Evolutionary conservation across 2,888 invertebrate genomes (phyloP), one percentile per base, ranked within the genome.

Genomic region (Platycheirus albimanus): DNA sequence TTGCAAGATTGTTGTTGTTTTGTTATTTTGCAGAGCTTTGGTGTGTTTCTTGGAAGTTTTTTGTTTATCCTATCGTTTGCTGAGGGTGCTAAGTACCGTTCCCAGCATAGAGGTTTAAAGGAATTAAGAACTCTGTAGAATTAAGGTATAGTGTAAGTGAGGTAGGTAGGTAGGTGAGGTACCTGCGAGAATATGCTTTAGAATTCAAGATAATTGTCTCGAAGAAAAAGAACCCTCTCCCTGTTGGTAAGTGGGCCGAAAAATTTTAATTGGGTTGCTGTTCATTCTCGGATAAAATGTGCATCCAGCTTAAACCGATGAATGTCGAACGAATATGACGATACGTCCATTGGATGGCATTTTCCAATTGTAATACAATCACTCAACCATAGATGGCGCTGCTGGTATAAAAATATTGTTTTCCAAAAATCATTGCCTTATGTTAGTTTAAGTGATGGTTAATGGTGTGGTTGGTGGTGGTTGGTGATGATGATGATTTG

Each of bases 361-460:
- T 30, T 61, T 61, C 61, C n/a, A 45, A 61, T 45, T 45, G 45
- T 45, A 45, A 7, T 30, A 63, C 67, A 70, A 80, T 75, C 75
- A 51, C 56, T 64, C 75, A 75, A 56, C 49, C 41, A 10, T 67
- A 43, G 45, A 61, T 61, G 36, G 52, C 19, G 13, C 0, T n/a
- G 20, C 67, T 24, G 13, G 38, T 45, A 24, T 5, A 51, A 45
- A 24, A 41, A 47, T 33, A 47, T 63, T 51, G 43, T 10, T 4
- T 10, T 6, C 30, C 33, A 52, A 71, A 81, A 81, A 81, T 77
- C 81, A 69, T 77, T 77, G 81, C 71, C 43, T 72, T 71, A 71
- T 71, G 52, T 71, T 77, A 77, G 71, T 49, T 81, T 71, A 71
- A 81, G 66, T 81, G 76, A 66, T 70, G 66, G 71, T 71, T 81